A percentile compares a stretch with the other conserved stretches of the same genome.
These are phyloP conservation scores for Tadarida brasiliensis DNA, from an alignment of 2,797 vertebrate genomes.

Conservation along the genomic window DNA sequence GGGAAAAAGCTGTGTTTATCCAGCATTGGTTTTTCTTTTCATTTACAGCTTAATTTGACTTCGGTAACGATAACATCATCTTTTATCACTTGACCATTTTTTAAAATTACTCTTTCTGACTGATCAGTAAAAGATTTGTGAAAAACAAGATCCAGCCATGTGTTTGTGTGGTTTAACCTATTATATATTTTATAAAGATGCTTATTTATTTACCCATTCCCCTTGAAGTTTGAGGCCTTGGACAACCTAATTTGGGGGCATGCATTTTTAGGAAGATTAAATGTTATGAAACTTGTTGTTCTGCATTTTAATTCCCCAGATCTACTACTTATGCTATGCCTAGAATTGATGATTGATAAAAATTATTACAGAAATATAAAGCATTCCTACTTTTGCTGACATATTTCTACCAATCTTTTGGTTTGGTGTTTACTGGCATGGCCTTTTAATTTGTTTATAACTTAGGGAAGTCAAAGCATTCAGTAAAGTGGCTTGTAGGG, in stretches of 20 bases:
- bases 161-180: background rate
- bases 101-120: background rate
- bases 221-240: background rate
- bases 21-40: background rate
- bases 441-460: background rate
- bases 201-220: background rate
- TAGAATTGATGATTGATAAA: constrained; percentile 23
- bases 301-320: background rate
- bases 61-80: background rate
- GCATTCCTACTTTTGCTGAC: background rate
- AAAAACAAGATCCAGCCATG: background rate
- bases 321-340: background rate
- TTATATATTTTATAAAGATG: background rate
- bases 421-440: background rate
- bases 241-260: background rate
- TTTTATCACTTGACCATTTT: constrained; percentile 16
- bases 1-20: constrained; percentile 1
- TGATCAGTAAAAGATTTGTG: constrained; percentile 20
- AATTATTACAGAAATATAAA: background rate
- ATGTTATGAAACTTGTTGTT: background rate
- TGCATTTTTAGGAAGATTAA: background rate
- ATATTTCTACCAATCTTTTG: background rate
- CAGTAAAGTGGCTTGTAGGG: background rate
- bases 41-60: constrained; percentile 26
- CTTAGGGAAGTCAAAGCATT: background rate